These are phyloP conservation scores for Troides helena DNA, from an alignment of 2,888 invertebrate genomes.

Conservation along the genomic window DNA sequence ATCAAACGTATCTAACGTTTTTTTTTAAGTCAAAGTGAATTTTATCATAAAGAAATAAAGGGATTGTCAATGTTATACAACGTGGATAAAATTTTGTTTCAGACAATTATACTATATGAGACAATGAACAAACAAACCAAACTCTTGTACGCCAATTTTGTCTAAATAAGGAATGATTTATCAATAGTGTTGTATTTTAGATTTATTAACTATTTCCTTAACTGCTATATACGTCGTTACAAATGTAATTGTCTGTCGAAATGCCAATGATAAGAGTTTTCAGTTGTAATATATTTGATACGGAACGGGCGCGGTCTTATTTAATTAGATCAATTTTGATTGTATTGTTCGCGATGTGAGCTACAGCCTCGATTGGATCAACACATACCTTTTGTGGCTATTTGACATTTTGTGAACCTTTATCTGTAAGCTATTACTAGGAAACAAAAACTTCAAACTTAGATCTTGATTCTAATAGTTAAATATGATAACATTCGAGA, in stretches of 20 bases:
- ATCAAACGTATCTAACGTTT: too few species aligned
- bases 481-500: too few species aligned
- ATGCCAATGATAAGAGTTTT: constrained; percentile 38
- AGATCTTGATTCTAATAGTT: too few species aligned
- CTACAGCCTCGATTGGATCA: constrained; percentile 13
- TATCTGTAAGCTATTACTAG: too few species aligned
- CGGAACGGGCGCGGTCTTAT: constrained; percentile 42
- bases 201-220: constrained; percentile 24
- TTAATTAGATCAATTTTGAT: constrained; percentile 30
- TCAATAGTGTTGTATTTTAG: constrained; percentile 15
- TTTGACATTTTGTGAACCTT: constrained; percentile 7
- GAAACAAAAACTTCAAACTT: too few species aligned
- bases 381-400: constrained; percentile 13
- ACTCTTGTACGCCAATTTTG: constrained; percentile 18
- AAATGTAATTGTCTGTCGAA: constrained; percentile 30
- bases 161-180: constrained; percentile 23
- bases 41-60: too few species aligned
- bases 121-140: too few species aligned
- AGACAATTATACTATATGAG: too few species aligned
- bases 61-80: too few species aligned
- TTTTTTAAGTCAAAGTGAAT: too few species aligned
- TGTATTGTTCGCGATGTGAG: constrained; percentile 21
- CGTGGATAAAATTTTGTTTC: too few species aligned
- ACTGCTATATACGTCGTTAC: constrained; percentile 1
- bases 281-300: constrained; percentile 46